Base-by-base conservation (phyloP, 2,797 vertebrate species). In the Tadarida brasiliensis region DNA sequence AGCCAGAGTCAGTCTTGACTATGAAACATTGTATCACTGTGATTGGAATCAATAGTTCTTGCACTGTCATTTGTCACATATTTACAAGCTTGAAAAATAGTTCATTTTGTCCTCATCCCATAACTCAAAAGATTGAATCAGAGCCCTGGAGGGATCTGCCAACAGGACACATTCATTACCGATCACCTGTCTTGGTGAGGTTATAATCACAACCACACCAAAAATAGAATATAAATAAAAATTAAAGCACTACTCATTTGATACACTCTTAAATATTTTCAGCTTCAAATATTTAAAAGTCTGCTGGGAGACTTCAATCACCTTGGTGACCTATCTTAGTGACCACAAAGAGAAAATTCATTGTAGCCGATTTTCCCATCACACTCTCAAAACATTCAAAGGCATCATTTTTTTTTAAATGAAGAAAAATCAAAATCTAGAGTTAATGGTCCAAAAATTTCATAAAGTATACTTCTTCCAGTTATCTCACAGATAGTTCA, bases 71-170 rank as follows among this genome's bases (percentile, higher is more conserved):
- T 99, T 99, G 99, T 99, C 99, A 99, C 99, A 99, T 99, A 99
- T 99, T 99, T 99, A 99, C 99, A 99, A 99, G 99, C 99, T 99
- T 99, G 99, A 99, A 99, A 99, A 99, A 99, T 98, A 99, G 99
- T 99, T 99, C 99, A 99, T 99, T 99, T 99, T 99, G 99, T 99
- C 99, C 98, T 98, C 98, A 99, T 98, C 98, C 99, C 99, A 99
- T 99, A 99, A 99, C 99, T 99, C 99, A 99, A 99, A 98, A 99
- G 98, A 99, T 98, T 98, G 98, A 98, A 98, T 98, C 98, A 98
- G 98, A 98, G 98, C 97, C 98, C 98, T 98, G 98, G 98, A 98
- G 98, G 98, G 96, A 98, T 98, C 97, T 97, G 97, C 7, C 92
- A 97, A 97, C 96, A 90, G 87, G 68, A 97, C 97, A 98, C 98